Conservation (phyloP, 2,113 vertebrate species). For the Saccopteryx leptura region DNA sequence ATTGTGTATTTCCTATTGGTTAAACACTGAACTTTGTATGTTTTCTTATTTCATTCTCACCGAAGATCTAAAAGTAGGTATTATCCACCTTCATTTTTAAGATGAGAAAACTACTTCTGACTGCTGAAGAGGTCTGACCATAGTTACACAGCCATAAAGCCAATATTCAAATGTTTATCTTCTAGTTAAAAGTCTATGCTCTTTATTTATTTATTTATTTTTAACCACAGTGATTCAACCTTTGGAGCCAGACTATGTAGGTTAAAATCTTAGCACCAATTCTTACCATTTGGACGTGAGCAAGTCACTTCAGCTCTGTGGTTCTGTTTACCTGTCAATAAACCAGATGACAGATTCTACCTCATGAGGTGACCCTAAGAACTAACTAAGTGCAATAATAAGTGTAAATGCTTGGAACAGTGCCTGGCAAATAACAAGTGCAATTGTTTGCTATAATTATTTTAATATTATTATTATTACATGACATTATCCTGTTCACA, state of each 20-base stretch:
- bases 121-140: background rate
- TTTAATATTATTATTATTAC: background rate
- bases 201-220: background rate
- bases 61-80: background rate
- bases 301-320: background rate
- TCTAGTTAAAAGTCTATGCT: background rate
- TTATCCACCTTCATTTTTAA: background rate
- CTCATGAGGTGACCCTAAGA: background rate
- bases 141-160: background rate
- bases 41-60: background rate
- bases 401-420: background rate
- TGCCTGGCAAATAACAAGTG: background rate
- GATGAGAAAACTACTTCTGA: background rate
- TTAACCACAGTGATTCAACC: background rate
- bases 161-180: background rate
- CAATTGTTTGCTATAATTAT: background rate
- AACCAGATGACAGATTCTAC: background rate
- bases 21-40: background rate
- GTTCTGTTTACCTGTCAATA: background rate
- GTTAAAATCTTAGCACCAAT: background rate
- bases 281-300: background rate
- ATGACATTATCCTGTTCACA: background rate
- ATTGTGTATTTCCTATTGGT: rapidly evolving
- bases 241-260: background rate
- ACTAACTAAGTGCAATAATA: background rate